Conservation (phyloP, 2,797 vertebrate genomes). For the Gadopsis bispinosus region DNA sequence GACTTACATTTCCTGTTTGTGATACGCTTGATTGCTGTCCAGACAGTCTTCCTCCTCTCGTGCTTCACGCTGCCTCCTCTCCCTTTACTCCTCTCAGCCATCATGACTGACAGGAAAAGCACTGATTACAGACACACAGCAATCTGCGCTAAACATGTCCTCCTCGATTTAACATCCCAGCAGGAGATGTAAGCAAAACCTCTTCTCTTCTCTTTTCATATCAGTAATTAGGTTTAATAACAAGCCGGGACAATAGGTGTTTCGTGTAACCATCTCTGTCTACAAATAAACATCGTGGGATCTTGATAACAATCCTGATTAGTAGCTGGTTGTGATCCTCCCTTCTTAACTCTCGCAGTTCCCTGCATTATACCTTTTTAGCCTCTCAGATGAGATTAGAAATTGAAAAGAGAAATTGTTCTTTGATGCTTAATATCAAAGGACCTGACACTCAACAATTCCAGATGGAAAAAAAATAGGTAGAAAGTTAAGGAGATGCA, state of each 20-base stretch:
- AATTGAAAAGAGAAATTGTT: conserved; percentile 68
- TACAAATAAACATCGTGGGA: conserved; percentile 70
- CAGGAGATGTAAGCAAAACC: conserved; percentile 54
- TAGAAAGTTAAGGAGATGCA: conserved; percentile 35
- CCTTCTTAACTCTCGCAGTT: conserved; percentile 57
- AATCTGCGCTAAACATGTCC: conserved; percentile 68
- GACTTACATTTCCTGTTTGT: conserved; percentile 81
- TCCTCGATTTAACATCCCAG: conserved; percentile 60
- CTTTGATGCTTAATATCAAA: conserved; percentile 72
- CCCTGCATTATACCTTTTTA: conserved; percentile 51
- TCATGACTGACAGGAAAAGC: conserved; percentile 75
- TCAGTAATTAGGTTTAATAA: conserved; percentile 73
- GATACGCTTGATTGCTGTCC: conserved; percentile 77
- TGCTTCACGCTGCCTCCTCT: conserved; percentile 47
- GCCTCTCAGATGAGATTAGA: conserved; percentile 68
- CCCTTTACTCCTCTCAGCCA: conserved; percentile 53
- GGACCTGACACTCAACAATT: conserved; percentile 39
- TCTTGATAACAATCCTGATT: conserved; percentile 71
- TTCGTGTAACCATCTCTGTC: conserved; percentile 66
- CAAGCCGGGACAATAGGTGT: conserved; percentile 66
- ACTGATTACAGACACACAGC: conserved; percentile 78
- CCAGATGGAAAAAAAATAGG: conserved; percentile 10
- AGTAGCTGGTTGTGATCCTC: conserved; percentile 63
- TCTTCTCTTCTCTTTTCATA: conserved; percentile 41
- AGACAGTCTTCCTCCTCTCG: conserved; percentile 72